phyloP scores from a whole-genome alignment of 1,140 invertebrate genomes.

The Drosophila erecta region DNA sequence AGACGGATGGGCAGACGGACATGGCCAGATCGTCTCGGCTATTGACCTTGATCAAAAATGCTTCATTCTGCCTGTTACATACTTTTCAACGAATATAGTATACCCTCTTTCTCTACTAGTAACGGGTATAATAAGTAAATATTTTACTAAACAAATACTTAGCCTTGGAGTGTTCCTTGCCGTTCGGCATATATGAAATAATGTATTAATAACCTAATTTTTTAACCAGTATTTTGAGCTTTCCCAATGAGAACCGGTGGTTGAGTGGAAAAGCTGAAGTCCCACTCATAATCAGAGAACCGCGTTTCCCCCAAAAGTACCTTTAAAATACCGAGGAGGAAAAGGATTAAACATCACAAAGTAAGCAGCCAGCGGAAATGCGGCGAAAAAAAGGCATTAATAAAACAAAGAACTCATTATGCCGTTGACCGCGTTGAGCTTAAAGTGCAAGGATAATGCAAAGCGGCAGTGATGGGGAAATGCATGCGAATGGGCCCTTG shows the following conservation, averaged over 20 bases:
- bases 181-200: not conserved
- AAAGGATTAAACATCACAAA: slow-evolving; percentile 60
- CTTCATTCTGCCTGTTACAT: too few species aligned
- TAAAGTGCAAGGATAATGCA: slow-evolving; percentile 47
- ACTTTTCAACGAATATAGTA: too few species aligned
- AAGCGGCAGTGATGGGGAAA: slow-evolving; percentile 29
- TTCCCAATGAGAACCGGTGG: slow-evolving; percentile 20
- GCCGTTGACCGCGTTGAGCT: slow-evolving; percentile 46
- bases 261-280: not conserved
- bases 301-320: not conserved
- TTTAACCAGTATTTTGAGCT: not conserved
- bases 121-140: too few species aligned
- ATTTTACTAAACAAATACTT: too few species aligned
- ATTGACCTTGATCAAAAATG: too few species aligned
- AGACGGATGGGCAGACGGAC: too few species aligned
- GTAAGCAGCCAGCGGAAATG: slow-evolving; percentile 26
- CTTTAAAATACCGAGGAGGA: slow-evolving; percentile 20
- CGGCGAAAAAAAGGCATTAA: slow-evolving; percentile 46
- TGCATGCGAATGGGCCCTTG: slow-evolving; percentile 17
- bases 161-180: too few species aligned
- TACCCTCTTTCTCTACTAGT: too few species aligned
- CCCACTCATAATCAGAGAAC: slow-evolving; percentile 13
- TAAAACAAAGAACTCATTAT: slow-evolving; percentile 50
- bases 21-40: too few species aligned
- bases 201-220: not conserved